phyloP scores from a whole-genome alignment of 2,797 vertebrate species.

The Pangasius krempfi region DNA sequence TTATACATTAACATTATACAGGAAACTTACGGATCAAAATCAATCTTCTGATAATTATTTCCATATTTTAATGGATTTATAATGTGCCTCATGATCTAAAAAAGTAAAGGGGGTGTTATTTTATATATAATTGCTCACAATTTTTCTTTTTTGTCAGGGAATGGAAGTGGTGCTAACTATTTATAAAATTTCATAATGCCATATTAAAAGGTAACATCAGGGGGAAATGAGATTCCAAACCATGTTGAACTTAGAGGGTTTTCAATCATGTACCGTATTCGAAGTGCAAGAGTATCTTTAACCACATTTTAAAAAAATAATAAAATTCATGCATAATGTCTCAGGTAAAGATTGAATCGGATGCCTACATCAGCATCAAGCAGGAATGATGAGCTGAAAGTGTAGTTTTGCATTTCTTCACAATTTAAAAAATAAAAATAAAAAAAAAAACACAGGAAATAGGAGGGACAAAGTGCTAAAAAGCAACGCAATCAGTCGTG shows the following conservation, averaged over 20 bases:
- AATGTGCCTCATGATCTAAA: neutral
- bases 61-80: conserved; percentile 59
- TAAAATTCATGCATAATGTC: no score
- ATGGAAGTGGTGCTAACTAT: neutral
- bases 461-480: neutral
- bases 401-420: neutral
- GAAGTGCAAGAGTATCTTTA: neutral
- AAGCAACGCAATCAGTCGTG: neutral
- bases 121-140: neutral
- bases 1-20: neutral
- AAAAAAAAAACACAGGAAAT: neutral
- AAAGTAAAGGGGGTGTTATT: neutral
- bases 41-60: conserved; percentile 26
- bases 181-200: neutral
- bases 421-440: neutral
- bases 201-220: neutral
- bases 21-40: neutral
- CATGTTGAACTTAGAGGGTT: neutral
- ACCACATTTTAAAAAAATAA: neutral
- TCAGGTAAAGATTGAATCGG: neutral
- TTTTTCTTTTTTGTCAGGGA: neutral
- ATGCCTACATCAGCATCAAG: neutral
- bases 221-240: neutral
- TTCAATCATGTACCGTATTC: neutral
- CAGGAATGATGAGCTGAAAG: neutral